Percentiles rank a stretch among this genome's conserved stretches.
Conservation (phyloP, 1,140 invertebrate genomes). For the Chionoecetes opilio region DNA sequence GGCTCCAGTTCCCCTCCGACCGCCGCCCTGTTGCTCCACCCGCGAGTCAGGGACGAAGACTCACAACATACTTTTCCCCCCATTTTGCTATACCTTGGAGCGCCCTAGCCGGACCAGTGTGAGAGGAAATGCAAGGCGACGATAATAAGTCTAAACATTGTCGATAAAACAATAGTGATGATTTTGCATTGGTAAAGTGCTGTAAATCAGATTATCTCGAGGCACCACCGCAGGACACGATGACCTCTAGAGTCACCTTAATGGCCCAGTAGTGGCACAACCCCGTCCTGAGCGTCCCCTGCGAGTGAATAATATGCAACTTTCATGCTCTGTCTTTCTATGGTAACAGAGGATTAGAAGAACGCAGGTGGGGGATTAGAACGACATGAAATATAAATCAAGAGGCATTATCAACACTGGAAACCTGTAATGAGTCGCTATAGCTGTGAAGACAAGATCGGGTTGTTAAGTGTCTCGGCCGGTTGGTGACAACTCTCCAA, state of each 20-base stretch:
- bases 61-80: slow-evolving; percentile 20
- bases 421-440: background rate
- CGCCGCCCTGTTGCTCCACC: slow-evolving; percentile 54
- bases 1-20: background rate
- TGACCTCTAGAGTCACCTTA: slow-evolving; percentile 75
- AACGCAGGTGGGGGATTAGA: background rate
- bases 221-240: slow-evolving; percentile 50
- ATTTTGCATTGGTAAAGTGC: background rate
- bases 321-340: background rate
- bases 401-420: background rate
- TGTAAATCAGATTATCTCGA: slow-evolving; percentile 68
- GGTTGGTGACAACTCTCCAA: background rate
- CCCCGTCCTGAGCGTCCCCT: background rate
- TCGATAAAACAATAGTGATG: background rate
- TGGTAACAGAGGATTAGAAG: background rate
- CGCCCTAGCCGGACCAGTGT: background rate
- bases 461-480: background rate
- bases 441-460: background rate
- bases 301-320: background rate
- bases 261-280: slow-evolving; percentile 10
- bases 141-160: background rate
- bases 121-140: background rate
- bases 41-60: slow-evolving; percentile 51
- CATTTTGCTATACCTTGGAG: background rate
- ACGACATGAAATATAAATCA: background rate